phyloP scores from a whole-genome alignment of 2,113 vertebrate species.

The Sander lucioperca region DNA sequence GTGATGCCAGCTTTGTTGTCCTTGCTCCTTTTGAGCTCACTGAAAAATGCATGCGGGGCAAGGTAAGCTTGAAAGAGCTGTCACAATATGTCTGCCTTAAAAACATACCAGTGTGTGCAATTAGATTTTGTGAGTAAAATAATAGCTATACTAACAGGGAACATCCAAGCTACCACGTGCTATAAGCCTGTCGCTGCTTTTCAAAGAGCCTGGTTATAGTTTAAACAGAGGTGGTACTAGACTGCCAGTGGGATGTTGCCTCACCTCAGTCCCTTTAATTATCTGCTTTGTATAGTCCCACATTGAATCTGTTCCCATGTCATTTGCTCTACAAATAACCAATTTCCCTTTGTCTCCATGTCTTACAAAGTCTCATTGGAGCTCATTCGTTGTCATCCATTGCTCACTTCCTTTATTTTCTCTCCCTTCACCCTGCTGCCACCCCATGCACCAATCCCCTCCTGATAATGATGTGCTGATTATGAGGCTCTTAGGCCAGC shows the following conservation, averaged over 20 bases:
- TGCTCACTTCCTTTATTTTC: constrained; percentile 54
- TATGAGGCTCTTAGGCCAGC: constrained; percentile 81
- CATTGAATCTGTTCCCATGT: constrained; percentile 29
- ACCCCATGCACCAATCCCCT: constrained; percentile 59
- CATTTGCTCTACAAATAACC: constrained; percentile 44
- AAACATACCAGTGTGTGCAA: constrained; percentile 33
- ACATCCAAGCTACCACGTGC: constrained; percentile 40
- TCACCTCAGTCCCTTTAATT: constrained; percentile 22
- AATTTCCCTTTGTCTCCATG: background rate
- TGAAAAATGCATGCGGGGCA: constrained; percentile 59
- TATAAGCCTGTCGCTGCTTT: constrained; percentile 31
- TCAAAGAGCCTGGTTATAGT: constrained; percentile 26
- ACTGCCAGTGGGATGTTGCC: constrained; percentile 17
- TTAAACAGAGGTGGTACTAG: constrained; percentile 44
- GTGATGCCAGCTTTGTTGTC: constrained; percentile 66
- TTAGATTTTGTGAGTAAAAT: constrained; percentile 50
- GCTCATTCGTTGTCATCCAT: constrained; percentile 62
- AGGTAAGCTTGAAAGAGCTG: constrained; percentile 64
- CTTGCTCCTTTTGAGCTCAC: constrained; percentile 65
- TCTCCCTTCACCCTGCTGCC: constrained; percentile 41
- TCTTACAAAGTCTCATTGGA: constrained; percentile 44
- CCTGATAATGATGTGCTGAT: constrained; percentile 83
- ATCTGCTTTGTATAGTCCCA: constrained; percentile 27
- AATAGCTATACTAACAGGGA: constrained; percentile 46
- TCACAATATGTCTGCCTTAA: constrained; percentile 31